Evolutionary conservation across 2,797 vertebrate genomes (phyloP).

Genomic region (Falco rusticolus): DNA sequence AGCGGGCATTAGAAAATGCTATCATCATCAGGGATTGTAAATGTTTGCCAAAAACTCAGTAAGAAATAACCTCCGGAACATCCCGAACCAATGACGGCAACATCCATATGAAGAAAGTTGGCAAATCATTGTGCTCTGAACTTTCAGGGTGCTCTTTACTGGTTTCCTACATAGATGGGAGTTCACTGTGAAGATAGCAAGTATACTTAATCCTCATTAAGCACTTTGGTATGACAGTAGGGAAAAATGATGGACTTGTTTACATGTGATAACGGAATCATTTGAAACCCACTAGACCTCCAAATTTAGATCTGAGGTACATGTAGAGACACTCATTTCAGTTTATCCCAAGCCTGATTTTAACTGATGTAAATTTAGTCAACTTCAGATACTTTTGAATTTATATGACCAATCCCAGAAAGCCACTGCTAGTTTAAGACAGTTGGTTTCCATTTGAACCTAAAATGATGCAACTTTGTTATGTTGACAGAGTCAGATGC

Average conservation of each 20-base stretch:
- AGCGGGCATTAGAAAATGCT: neutral
- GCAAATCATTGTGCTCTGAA: neutral
- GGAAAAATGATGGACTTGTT: slow-evolving; percentile 31
- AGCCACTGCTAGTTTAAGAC: neutral
- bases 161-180: neutral
- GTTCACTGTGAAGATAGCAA: neutral
- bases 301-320: neutral
- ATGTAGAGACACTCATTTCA: neutral
- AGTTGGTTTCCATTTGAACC: neutral
- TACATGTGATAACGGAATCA: neutral
- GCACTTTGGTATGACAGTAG: neutral
- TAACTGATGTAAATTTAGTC: neutral
- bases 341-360: neutral
- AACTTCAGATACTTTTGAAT: neutral
- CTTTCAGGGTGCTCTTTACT: neutral
- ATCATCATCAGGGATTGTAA: neutral
- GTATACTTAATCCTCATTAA: slow-evolving; percentile 7
- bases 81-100: neutral
- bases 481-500: neutral
- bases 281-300: slow-evolving; percentile 18
- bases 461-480: neutral
- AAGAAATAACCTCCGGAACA: neutral
- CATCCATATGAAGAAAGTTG: neutral
- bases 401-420: neutral
- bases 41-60: neutral